Conservation (phyloP, 2,797 vertebrate species). For the Cichlasoma orientale region DNA sequence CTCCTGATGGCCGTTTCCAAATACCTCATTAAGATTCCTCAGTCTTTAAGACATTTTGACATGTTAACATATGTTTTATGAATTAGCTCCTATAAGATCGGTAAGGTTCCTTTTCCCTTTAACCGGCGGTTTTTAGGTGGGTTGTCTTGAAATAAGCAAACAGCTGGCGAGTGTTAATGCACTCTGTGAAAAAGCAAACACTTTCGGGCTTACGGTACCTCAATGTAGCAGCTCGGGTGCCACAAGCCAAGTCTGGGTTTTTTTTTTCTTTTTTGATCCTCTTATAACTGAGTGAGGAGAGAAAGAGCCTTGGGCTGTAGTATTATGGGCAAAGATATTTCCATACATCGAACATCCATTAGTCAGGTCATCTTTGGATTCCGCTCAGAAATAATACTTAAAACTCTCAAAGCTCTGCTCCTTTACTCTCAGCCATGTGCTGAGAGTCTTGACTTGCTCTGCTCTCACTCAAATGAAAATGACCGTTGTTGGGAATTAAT, state of each 20-base stretch:
- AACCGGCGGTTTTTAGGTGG: slow-evolving; percentile 23
- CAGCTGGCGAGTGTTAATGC: slow-evolving; percentile 25
- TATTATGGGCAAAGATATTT: slow-evolving; percentile 17
- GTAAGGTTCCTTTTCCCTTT: slow-evolving; percentile 37
- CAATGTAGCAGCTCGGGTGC: background rate
- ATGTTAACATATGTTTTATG: slow-evolving; percentile 66
- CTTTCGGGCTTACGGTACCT: background rate
- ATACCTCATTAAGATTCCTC: slow-evolving; percentile 72
- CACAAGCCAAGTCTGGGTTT: slow-evolving; percentile 16
- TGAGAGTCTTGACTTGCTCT: slow-evolving; percentile 57
- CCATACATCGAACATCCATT: slow-evolving; percentile 32
- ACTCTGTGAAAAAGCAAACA: slow-evolving; percentile 7
- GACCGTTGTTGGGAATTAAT: slow-evolving; percentile 73
- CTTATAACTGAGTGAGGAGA: slow-evolving; percentile 38
- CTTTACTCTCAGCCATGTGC: slow-evolving; percentile 43
- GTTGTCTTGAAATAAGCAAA: slow-evolving; percentile 42
- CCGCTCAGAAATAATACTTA: slow-evolving; percentile 53
- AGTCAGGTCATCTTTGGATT: slow-evolving; percentile 55
- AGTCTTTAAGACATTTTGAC: slow-evolving; percentile 58
- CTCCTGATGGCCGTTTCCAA: slow-evolving; percentile 66
- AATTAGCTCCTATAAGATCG: slow-evolving; percentile 50
- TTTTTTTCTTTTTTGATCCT: slow-evolving; percentile 55
- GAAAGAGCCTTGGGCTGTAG: slow-evolving; percentile 15
- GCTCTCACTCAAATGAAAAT: slow-evolving; percentile 75
- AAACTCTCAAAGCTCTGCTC: slow-evolving; percentile 5